Evolutionary conservation across 2,888 invertebrate genomes (phyloP).

Genomic region (Drosophila sordidapex): DNA sequence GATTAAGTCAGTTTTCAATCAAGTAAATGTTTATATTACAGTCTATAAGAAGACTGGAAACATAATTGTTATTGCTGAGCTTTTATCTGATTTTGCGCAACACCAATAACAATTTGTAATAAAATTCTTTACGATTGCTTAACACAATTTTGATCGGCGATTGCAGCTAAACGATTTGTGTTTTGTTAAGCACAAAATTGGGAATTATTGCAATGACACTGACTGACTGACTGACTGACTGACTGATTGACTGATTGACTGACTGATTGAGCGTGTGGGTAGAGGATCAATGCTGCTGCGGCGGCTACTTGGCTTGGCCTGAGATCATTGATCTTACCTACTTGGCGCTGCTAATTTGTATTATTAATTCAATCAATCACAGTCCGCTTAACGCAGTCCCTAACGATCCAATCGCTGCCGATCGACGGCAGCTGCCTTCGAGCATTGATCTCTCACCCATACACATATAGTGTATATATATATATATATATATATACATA

Average conservation of each 20-base stretch:
- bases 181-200: background rate
- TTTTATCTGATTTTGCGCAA: background rate
- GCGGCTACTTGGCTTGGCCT: conserved; percentile 27
- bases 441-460: conserved; percentile 68
- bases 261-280: background rate
- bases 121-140: background rate
- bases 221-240: background rate
- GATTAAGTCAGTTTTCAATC: background rate
- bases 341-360: conserved; percentile 77
- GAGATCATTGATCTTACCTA: conserved; percentile 79
- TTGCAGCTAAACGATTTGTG: conserved; percentile 15
- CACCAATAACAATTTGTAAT: background rate
- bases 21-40: background rate
- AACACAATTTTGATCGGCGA: conserved; percentile 13
- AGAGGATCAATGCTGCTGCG: conserved; percentile 5
- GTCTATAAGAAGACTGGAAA: background rate
- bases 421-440: conserved; percentile 69
- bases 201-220: conserved; percentile 6
- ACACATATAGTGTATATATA: conserved; percentile 8
- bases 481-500: background rate
- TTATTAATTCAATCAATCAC: conserved; percentile 81
- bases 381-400: conserved; percentile 49
- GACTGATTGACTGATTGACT: background rate
- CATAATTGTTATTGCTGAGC: background rate
- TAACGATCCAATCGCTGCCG: conserved; percentile 68